These are phyloP conservation scores for Enteromius thamalakanensis DNA, from an alignment of 2,797 vertebrate genomes.

Conservation along the genomic window DNA sequence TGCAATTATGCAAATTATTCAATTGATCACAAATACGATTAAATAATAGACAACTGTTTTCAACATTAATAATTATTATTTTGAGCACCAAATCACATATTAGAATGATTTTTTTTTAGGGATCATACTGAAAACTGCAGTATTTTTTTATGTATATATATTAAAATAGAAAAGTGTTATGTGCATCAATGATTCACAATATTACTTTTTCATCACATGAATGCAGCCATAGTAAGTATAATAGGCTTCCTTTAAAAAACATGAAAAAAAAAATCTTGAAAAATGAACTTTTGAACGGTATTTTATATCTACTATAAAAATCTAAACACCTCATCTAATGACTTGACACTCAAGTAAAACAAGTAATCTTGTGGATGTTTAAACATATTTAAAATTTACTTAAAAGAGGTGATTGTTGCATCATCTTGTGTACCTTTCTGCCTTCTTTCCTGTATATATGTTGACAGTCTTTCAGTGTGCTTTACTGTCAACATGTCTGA, in stretches of 20 bases:
- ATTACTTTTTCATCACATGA: background rate
- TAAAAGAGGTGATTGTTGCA: background rate
- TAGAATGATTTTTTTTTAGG: background rate
- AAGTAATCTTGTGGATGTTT: background rate
- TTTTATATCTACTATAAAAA: background rate
- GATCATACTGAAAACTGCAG: background rate
- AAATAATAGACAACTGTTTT: background rate
- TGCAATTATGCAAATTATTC: too few species aligned
- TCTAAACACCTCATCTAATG: background rate
- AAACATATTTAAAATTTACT: background rate
- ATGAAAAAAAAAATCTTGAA: background rate
- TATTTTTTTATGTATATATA: background rate
- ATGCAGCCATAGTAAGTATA: background rate
- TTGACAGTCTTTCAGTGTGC: constrained; percentile 27
- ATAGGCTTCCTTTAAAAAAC: background rate
- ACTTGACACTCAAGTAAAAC: background rate
- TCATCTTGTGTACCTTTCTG: background rate
- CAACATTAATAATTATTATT: background rate
- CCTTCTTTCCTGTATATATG: background rate
- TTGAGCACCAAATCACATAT: background rate
- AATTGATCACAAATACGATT: background rate
- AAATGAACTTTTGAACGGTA: background rate
- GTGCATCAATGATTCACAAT: too few species aligned
- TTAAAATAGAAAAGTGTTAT: background rate
- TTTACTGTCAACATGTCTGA: constrained; percentile 32